These are phyloP conservation scores for Cuniculus paca DNA, from an alignment of 2,797 vertebrate species.

Conservation along the genomic window DNA sequence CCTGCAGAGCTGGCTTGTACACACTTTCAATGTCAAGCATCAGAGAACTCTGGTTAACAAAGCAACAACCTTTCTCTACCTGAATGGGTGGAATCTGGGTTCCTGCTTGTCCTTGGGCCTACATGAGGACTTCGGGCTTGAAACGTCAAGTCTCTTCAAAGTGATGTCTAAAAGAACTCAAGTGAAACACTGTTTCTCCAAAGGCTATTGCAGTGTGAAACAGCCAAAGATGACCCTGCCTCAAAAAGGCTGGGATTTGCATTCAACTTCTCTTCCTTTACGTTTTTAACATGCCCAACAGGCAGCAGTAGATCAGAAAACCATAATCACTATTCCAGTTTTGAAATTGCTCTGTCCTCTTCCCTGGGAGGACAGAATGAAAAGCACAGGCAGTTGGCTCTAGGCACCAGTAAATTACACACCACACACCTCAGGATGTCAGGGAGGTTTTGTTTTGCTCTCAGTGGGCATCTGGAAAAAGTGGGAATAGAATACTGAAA, in stretches of 20 bases:
- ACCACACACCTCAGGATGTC: not conserved
- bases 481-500: not conserved
- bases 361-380: not conserved
- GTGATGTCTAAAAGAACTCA: not conserved
- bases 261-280: slow-evolving; percentile 57
- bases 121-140: not conserved
- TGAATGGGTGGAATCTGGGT: not conserved
- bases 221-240: slow-evolving; percentile 50
- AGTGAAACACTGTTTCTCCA: slow-evolving; percentile 30
- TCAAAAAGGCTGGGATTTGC: not conserved
- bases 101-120: slow-evolving; percentile 20
- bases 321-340: slow-evolving; percentile 59
- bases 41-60: not conserved
- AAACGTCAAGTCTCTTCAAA: not conserved
- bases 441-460: not conserved
- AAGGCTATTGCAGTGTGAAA: slow-evolving; percentile 32
- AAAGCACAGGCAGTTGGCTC: slow-evolving; percentile 5
- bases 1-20: not conserved
- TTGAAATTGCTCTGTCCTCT: slow-evolving; percentile 53
- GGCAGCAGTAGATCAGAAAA: slow-evolving; percentile 51
- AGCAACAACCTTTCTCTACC: not conserved
- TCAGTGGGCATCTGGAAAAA: not conserved
- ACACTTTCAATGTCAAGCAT: not conserved
- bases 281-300: slow-evolving; percentile 24
- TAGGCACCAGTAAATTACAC: slow-evolving; percentile 60